Percentiles rank a stretch among this genome's conserved stretches.
phyloP scores from a whole-genome alignment of 2,113 vertebrate genomes.

The Aegypius monachus region DNA sequence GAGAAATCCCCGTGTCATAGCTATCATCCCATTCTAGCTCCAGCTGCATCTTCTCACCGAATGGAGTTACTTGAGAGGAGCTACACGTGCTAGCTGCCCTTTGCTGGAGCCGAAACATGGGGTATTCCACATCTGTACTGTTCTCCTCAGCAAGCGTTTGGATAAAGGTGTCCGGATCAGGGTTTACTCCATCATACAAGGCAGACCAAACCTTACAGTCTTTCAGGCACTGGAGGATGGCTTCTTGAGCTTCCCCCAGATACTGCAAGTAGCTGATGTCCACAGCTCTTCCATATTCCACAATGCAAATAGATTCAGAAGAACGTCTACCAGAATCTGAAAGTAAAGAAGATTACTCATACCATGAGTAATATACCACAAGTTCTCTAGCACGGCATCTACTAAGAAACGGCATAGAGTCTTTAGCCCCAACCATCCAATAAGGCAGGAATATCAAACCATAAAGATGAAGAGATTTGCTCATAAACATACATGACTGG shows the following conservation, averaged over 20 bases:
- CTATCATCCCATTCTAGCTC: constrained; percentile 98
- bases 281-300: constrained; percentile 83
- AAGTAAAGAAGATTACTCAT: not conserved
- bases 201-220: constrained; percentile 93
- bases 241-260: constrained; percentile 85
- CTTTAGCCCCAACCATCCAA: not conserved
- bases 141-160: constrained; percentile 74
- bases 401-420: not conserved
- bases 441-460: not conserved
- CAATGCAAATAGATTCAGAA: constrained; percentile 80
- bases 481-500: not conserved
- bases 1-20: constrained; percentile 85
- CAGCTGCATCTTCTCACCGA: constrained; percentile 70
- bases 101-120: constrained; percentile 30
- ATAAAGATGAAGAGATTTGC: not conserved
- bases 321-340: constrained; percentile 56
- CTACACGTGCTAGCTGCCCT: not conserved
- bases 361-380: not conserved
- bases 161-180: constrained; percentile 82
- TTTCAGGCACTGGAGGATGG: constrained; percentile 81
- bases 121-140: not conserved
- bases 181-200: constrained; percentile 87
- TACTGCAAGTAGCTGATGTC: constrained; percentile 97
- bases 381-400: not conserved
- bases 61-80: not conserved